Evolutionary conservation across 2,888 invertebrate species (phyloP), one percentile per base, ranked within the genome.

Genomic region (Amphipyra tragopoginis): DNA sequence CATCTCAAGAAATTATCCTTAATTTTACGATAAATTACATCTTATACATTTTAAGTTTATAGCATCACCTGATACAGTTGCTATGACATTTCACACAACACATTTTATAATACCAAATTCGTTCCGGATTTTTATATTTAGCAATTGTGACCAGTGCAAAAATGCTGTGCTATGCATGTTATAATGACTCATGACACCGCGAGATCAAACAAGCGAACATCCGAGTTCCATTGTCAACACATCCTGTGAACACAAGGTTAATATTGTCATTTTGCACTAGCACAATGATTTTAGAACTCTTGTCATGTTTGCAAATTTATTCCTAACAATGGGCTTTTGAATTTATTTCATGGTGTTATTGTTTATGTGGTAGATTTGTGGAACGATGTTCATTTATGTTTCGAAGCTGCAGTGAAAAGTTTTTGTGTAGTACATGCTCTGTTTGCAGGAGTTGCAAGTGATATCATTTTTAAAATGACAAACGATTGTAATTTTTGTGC

Each of bases 171-270:
- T 34, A 42, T 50, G 39, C n/a, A 38, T 38, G 14, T 50, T n/a
- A 36, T 26, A 40, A 62, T 78, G 73, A 79, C n/a, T 77, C 79
- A 79, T 64, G 65, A 58, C 38, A 55, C 49, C 44, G 54, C 42
- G 55, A 55, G 67, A 63, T 70, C 76, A 76, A 70, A 78, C 73
- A 59, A 72, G 59, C 79, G 71, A 54, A 77, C 59, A 76, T 77
- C 77, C 77, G 63, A 78, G 58, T 68, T 21, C 63, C 49, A 77
- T 77, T 77, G 77, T 77, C 65, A 38, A 45, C 54, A 50, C 65
- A 68, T 77, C 77, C 77, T 71, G 76, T 68, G 48, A 44, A 50
- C 38, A 45, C 73, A 65, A 77, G 65, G 77, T 71, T 75, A 55
- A 64, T 64, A 78, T 55, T 62, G 45, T 47, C 52, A 73, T 57